A percentile compares a stretch with the other conserved stretches of the same genome.
Evolutionary conservation across 2,113 vertebrate genomes (phyloP).

Genomic region (Notechis scutatus): DNA sequence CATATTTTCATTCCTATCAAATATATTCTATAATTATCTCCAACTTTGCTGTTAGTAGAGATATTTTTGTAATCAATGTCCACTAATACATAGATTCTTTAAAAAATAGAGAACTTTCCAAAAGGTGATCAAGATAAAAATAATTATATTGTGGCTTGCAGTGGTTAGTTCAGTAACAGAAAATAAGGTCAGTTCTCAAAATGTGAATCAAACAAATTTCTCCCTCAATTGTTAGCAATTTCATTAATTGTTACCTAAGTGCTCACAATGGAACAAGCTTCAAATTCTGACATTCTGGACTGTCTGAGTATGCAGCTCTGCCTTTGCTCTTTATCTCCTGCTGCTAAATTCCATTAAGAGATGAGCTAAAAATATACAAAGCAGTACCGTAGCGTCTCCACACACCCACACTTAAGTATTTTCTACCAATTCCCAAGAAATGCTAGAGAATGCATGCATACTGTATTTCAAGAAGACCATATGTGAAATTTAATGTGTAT

Average conservation of each 20-base stretch:
- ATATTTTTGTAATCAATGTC: neutral
- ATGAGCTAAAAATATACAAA: slow-evolving; percentile 23
- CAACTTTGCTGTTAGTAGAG: neutral
- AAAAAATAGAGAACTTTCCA: neutral
- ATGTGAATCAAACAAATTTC: neutral
- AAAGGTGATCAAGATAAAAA: neutral
- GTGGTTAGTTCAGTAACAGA: neutral
- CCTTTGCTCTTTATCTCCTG: slow-evolving; percentile 27
- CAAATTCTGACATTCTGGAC: neutral
- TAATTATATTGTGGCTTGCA: neutral
- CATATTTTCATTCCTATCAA: neutral
- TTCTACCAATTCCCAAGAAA: neutral
- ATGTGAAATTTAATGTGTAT: neutral
- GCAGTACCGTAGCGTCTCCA: neutral
- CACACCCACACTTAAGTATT: neutral
- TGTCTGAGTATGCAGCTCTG: neutral
- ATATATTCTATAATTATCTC: neutral
- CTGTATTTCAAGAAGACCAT: slow-evolving; percentile 3
- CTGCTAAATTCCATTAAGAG: slow-evolving; percentile 33
- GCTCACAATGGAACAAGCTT: neutral
- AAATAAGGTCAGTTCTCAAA: neutral
- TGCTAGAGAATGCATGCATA: neutral
- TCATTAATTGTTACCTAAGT: slow-evolving; percentile 27
- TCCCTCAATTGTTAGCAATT: slow-evolving; percentile 1
- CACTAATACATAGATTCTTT: neutral